Conservation (phyloP, 1,140 invertebrate genomes). For the Acromyrmex heyeri region DNA sequence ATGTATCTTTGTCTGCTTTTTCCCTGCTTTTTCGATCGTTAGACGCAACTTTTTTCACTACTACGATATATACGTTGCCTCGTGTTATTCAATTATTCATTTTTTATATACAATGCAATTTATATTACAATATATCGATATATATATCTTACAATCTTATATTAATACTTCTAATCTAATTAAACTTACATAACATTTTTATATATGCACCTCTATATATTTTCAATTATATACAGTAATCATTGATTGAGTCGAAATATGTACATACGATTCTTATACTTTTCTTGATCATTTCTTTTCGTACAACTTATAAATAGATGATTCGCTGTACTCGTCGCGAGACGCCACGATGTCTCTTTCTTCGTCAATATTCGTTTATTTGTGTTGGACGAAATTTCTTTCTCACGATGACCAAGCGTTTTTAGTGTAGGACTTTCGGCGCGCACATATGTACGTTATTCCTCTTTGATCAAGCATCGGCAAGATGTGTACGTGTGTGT, state of each 20-base stretch:
- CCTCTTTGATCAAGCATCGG: neutral
- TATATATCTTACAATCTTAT: too few species aligned
- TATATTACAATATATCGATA: neutral
- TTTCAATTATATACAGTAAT: too few species aligned
- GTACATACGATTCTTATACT: too few species aligned
- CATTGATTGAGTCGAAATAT: too few species aligned
- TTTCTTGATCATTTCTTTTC: too few species aligned
- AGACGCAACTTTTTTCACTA: neutral
- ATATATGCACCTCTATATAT: too few species aligned
- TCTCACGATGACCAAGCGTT: constrained; percentile 44
- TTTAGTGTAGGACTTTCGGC: neutral
- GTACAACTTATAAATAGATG: neutral
- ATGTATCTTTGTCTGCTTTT: constrained; percentile 28
- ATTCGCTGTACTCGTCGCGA: constrained; percentile 13
- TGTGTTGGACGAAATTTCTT: constrained; percentile 21
- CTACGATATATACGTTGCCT: neutral
- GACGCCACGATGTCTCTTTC: neutral
- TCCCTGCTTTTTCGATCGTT: neutral
- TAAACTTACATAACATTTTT: too few species aligned
- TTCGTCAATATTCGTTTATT: constrained; percentile 15
- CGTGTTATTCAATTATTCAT: neutral
- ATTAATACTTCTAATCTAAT: too few species aligned
- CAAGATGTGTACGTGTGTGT: neutral
- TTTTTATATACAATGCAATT: neutral
- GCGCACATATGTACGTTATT: constrained; percentile 3